phyloP scores from a whole-genome alignment of 2,888 invertebrate genomes.

The Glomeris marginata region DNA sequence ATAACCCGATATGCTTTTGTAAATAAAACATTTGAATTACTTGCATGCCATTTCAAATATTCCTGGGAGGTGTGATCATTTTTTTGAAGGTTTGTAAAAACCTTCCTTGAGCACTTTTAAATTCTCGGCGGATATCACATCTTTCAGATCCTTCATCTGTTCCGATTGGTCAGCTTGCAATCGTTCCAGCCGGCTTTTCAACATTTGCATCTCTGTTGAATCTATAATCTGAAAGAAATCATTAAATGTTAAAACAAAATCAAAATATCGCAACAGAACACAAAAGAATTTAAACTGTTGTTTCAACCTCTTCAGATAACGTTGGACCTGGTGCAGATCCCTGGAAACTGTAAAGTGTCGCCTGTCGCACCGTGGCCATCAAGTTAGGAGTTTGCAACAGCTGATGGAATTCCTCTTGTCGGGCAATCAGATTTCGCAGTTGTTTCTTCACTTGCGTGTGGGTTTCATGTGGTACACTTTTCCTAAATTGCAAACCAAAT shows the following conservation, averaged over 20 bases:
- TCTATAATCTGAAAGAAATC: too few species aligned
- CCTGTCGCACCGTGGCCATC: not conserved
- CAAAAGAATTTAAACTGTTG: not conserved
- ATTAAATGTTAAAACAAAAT: too few species aligned
- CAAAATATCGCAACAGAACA: too few species aligned
- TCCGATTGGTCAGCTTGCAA: too few species aligned
- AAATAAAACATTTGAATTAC: not conserved
- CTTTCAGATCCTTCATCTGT: too few species aligned
- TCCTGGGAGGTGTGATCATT: too few species aligned
- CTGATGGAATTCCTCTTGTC: slow-evolving; percentile 5
- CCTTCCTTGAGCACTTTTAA: too few species aligned
- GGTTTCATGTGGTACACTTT: slow-evolving; percentile 2
- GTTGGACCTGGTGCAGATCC: not conserved
- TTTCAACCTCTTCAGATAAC: not conserved
- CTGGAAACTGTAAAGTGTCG: not conserved
- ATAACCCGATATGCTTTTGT: not conserved
- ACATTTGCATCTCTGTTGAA: too few species aligned
- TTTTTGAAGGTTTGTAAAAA: too few species aligned
- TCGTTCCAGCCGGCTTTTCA: too few species aligned
- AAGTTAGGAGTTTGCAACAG: slow-evolving; percentile 1
- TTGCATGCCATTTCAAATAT: not conserved
- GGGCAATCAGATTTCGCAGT: slow-evolving; percentile 1
- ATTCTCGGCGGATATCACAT: too few species aligned
- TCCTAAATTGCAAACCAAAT: not conserved
- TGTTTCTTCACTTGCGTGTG: not conserved